These are phyloP conservation scores for Cepaea hortensis DNA, from an alignment of 2,888 invertebrate species.

Conservation along the genomic window DNA sequence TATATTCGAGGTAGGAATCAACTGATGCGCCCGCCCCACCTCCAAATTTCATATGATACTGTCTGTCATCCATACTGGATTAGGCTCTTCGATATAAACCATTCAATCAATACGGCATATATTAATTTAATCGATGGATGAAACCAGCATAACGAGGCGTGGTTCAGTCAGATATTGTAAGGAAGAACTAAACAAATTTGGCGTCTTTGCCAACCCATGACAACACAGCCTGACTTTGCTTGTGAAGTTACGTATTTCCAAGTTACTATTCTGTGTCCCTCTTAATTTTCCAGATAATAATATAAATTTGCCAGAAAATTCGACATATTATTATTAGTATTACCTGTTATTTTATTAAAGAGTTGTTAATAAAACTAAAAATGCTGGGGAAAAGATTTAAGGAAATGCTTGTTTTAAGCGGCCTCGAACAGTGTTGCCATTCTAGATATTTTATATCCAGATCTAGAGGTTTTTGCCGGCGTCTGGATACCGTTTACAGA, in stretches of 20 bases:
- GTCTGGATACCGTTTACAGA: too few relatives aligned
- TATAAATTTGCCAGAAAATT: too few relatives aligned
- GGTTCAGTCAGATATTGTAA: neutral
- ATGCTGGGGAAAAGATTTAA: too few relatives aligned
- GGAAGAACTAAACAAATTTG: neutral
- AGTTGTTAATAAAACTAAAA: too few relatives aligned
- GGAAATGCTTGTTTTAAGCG: too few relatives aligned
- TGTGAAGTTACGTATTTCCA: neutral
- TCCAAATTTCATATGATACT: constrained; percentile 70
- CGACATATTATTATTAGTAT: too few relatives aligned
- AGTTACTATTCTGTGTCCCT: neutral
- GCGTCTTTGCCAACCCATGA: constrained; percentile 37
- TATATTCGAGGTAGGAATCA: constrained; percentile 73
- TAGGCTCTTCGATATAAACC: neutral
- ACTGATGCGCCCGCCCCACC: constrained; percentile 65
- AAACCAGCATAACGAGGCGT: constrained; percentile 10
- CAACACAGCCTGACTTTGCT: constrained; percentile 9
- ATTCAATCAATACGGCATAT: constrained; percentile 9
- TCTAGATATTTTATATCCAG: too few relatives aligned
- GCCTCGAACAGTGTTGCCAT: too few relatives aligned
- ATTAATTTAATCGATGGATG: neutral
- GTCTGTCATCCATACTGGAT: constrained; percentile 57
- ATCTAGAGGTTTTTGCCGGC: too few relatives aligned
- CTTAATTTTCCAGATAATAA: too few relatives aligned
- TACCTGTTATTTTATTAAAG: too few relatives aligned